Base-by-base conservation (phyloP, 1,140 invertebrate species). In the Caenorhabditis tropicalis region DNA sequence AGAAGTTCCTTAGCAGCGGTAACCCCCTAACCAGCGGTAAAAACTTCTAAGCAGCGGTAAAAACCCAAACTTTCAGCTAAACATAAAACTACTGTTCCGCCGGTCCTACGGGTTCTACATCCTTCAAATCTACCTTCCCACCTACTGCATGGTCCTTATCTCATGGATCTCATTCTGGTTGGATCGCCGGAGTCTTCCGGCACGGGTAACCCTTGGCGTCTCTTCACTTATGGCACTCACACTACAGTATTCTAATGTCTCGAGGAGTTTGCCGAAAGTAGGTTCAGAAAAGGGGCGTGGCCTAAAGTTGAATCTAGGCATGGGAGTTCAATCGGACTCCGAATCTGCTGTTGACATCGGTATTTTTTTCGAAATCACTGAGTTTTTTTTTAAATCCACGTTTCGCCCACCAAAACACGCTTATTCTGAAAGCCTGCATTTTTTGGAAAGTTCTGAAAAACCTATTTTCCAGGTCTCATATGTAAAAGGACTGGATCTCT, bases 61-160 rank as follows among this genome's bases (percentile, higher is more conserved):
- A n/a, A 46, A 24, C 27, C 27, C 3, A 7, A 80, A 16, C 6
- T 89, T 89, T 84, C 51, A 90, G 87, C 85, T 93, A 33, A 91
- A 91, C 83, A 92, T 92, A 9, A 92, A 91, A 86, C 91, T 93
- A 43, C 92, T 91, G 84, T 90, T 93, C 70, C 90, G 91, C 27
- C 89, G 93, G 6, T 91, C 92, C 65, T 89, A 92, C 31, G 92
- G 92, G 19, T 93, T 92, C 85, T 93, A 91, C 88, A 87, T 87
- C 53, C 89, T 93, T 10, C 92, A 93, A 90, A 93, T 93, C 74
- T 93, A 92, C 84, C 87, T 93, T 5, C 92, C 92, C 10, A 87
- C 86, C 4, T 87, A 87, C 39, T 87, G 86, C 39, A 87, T 87
- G 84, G 84, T 91, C 4, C 86, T 91, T 7, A 91, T 91, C 51